Evolutionary conservation across 2,888 invertebrate genomes (phyloP), one percentile per base, ranked within the genome.

Genomic region (Ctena decussata): DNA sequence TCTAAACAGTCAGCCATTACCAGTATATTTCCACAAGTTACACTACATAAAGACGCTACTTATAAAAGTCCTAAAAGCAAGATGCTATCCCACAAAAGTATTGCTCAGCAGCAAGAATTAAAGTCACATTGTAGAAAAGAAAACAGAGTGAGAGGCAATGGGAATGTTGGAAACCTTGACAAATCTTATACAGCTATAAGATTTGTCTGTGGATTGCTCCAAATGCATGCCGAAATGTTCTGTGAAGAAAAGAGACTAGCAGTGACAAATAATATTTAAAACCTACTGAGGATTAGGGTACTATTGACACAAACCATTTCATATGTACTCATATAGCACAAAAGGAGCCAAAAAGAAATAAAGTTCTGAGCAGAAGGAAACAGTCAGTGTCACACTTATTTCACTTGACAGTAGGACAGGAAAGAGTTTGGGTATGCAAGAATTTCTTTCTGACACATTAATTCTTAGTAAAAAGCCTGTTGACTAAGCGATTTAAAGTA

Each of bases 281-380:
- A 84, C 79, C 76, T 89, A 86, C 39, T 87, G 89, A 86, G 86
- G 73, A 65, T 49, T 89, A n/a, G 82, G 86, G 15, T 82, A 86
- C 30, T 90, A 74, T 79, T 80, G 0, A 81, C 81, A 24, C 89
- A 90, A 32, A 87, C 53, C 86, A 85, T 44, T 89, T 86, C 81
- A 87, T 89, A 37, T 87, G 87, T 1, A 75, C 83, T 1, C 80
- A 84, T 60, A 84, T 88, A 21, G 83, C 80, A n/a, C 83, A 85
- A 46, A 81, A n/a, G 75, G 65, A n/a, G n/a, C n/a, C n/a, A n/a
- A n/a, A n/a, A n/a, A n/a, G n/a, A n/a, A n/a, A n/a, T n/a, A n/a
- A n/a, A n/a, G n/a, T n/a, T n/a, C n/a, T n/a, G n/a, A n/a, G n/a
- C n/a, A n/a, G n/a, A n/a, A n/a, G n/a, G n/a, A n/a, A n/a, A n/a